These are phyloP conservation scores for Exephanes ischioxanthus DNA, from an alignment of 2,888 invertebrate genomes.

Conservation along the genomic window DNA sequence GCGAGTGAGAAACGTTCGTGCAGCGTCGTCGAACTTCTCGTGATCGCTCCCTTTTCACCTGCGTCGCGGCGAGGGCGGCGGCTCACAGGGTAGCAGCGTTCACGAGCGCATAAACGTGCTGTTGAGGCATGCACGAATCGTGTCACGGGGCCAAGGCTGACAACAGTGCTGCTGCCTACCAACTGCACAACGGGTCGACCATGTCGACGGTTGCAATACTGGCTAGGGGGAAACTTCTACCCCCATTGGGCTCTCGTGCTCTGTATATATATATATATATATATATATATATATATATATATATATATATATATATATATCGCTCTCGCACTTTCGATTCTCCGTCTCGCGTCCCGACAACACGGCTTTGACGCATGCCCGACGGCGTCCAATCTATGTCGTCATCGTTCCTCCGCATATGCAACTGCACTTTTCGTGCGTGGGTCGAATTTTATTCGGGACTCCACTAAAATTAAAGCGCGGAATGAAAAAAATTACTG, in stretches of 20 bases:
- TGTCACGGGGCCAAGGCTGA: conserved; percentile 81
- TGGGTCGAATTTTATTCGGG: background rate
- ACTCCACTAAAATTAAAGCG: background rate
- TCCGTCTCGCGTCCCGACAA: background rate
- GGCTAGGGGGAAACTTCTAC: background rate
- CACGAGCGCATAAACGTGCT: conserved; percentile 52
- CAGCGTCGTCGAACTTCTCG: conserved; percentile 46
- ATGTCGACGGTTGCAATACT: background rate
- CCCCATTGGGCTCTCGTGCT: background rate
- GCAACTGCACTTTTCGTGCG: background rate
- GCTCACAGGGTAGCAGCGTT: conserved; percentile 14
- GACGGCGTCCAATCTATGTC: background rate
- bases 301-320: background rate
- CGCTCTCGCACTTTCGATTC: conserved; percentile 9
- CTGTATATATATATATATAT: background rate
- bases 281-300: background rate
- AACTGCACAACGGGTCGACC: conserved; percentile 53
- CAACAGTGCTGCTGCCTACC: conserved; percentile 56
- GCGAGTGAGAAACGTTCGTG: conserved; percentile 21
- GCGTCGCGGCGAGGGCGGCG: too few relatives aligned
- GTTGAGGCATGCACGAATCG: conserved; percentile 76
- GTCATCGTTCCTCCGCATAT: background rate
- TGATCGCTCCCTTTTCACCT: conserved; percentile 8
- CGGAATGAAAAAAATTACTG: background rate
- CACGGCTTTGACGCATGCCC: background rate